These are phyloP conservation scores for Neuroscelio doddi DNA, from an alignment of 2,888 invertebrate genomes.

Conservation along the genomic window DNA sequence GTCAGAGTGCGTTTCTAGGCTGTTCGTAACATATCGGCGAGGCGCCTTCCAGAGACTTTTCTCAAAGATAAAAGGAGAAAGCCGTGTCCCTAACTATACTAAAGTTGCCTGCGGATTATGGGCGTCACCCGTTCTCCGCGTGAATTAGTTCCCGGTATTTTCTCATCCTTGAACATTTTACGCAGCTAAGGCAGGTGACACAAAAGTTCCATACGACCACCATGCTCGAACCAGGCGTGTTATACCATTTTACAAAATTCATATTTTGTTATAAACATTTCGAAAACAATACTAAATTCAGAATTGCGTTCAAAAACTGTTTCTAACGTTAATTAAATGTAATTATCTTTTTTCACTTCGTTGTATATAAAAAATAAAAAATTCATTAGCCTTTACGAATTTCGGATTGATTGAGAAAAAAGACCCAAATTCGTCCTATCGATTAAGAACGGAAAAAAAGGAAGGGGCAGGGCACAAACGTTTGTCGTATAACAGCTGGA, in stretches of 20 bases:
- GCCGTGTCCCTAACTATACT: slow-evolving; percentile 27
- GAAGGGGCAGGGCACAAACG: slow-evolving; percentile 33
- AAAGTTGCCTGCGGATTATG: slow-evolving; percentile 46
- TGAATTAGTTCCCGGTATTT: slow-evolving; percentile 62
- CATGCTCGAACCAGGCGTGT: slow-evolving; percentile 50
- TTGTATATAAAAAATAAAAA: too few species aligned
- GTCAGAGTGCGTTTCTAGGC: slow-evolving; percentile 21
- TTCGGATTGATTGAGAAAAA: slow-evolving; percentile 39
- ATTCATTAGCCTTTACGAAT: slow-evolving; percentile 34
- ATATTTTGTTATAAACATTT: too few species aligned
- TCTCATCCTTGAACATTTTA: slow-evolving; percentile 41
- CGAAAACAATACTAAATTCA: too few species aligned
- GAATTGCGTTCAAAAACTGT: too few species aligned
- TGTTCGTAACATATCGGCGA: slow-evolving; percentile 15
- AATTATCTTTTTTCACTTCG: too few species aligned
- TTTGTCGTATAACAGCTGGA: slow-evolving; percentile 43
- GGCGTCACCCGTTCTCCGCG: slow-evolving; percentile 54
- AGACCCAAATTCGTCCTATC: slow-evolving; percentile 39
- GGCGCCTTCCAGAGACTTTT: slow-evolving; percentile 24
- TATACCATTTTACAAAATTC: too few species aligned
- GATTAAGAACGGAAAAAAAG: slow-evolving; percentile 34
- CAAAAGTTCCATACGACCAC: slow-evolving; percentile 51
- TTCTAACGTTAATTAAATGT: too few species aligned
- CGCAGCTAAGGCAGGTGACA: slow-evolving; percentile 50
- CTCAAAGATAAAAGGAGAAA: slow-evolving; percentile 49